Base-by-base conservation (phyloP, 2,113 vertebrate genomes). In the Saccopteryx bilineata region DNA sequence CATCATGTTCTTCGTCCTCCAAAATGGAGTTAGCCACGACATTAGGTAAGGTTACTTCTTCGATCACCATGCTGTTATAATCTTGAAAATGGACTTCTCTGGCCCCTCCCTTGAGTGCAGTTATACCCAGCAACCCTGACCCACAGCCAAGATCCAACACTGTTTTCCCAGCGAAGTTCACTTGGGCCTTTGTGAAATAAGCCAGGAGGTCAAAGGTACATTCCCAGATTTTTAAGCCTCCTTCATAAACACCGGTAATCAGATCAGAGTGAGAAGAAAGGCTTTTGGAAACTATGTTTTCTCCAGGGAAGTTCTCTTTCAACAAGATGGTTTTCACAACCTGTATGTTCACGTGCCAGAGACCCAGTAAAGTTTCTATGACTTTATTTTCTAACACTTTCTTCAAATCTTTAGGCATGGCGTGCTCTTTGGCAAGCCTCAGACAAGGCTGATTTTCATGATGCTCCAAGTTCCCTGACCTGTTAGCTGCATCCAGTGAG, bases 221-320 rank as follows among this genome's bases (percentile, higher is more conserved):
- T 96, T 99, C 99, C 99, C 99, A 99, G 96, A 99, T 99, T 98
- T 99, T 99, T 96, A 99, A 98, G 24, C 99, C 99, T 76, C 99
- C 99, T 98, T 99, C 99, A 0, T 99, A 99, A 89, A 99, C 97
- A 39, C 99, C 99, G 4, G 99, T 97, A 98, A 99, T 99, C 85
- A 99, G 99, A 97, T 99, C 99, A 5, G 99, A 99, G 91, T 98
- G 99, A 95, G 99, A 98, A 80, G 98, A 98, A 10, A 98, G 69
- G 0, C 98, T 99, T 98, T 97, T 93, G 26, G 98, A 98, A 50
- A 99, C 87, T 0, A 99, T 99, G 78, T 98, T 98, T 98, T 99
- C 99, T 1, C 74, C 54, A 3, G 96, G 79, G 0, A 86, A 19
- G 0, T 96, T 97, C 24, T 91, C 94, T 63, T 97, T 94, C 0